Conservation (phyloP, 2,797 vertebrate genomes). For the Cuniculus paca region DNA sequence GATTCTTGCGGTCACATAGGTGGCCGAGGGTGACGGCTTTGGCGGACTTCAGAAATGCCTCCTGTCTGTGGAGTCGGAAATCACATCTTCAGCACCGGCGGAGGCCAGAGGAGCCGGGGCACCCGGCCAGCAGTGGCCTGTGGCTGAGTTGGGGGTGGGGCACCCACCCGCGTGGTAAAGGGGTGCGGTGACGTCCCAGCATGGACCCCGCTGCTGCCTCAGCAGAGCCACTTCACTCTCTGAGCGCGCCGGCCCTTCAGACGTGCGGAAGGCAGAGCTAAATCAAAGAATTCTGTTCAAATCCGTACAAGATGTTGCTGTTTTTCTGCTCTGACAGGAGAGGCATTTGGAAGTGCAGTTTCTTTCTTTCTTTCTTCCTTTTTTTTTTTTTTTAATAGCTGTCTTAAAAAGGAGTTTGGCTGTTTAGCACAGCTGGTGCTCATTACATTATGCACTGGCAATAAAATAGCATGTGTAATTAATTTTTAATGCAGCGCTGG, state of each 20-base stretch:
- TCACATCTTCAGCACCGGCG: not conserved
- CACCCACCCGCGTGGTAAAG: constrained; percentile 42
- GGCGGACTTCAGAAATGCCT: not conserved
- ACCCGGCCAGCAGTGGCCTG: not conserved
- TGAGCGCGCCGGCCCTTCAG: constrained; percentile 87
- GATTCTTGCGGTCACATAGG: not conserved
- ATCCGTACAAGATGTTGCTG: constrained; percentile 91
- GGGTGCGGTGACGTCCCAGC: not conserved
- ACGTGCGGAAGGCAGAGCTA: constrained; percentile 87
- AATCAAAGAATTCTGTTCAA: constrained; percentile 92
- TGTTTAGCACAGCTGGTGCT: constrained; percentile 98
- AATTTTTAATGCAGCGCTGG: constrained; percentile 94
- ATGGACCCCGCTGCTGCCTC: not conserved
- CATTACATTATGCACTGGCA: constrained; percentile 97
- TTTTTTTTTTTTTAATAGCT: constrained; percentile 93
- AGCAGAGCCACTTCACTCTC: constrained; percentile 82
- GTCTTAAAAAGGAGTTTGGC: constrained; percentile 96
- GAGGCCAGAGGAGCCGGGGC: not conserved
- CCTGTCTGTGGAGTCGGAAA: not conserved
- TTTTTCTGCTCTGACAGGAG: constrained; percentile 90
- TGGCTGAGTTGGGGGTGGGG: not conserved
- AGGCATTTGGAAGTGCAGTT: constrained; percentile 91
- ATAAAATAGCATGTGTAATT: constrained; percentile 97
- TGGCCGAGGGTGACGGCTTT: not conserved
- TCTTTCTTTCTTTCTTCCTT: constrained; percentile 85